phyloP scores from a whole-genome alignment of 2,888 invertebrate species.

The Andrena marginata region DNA sequence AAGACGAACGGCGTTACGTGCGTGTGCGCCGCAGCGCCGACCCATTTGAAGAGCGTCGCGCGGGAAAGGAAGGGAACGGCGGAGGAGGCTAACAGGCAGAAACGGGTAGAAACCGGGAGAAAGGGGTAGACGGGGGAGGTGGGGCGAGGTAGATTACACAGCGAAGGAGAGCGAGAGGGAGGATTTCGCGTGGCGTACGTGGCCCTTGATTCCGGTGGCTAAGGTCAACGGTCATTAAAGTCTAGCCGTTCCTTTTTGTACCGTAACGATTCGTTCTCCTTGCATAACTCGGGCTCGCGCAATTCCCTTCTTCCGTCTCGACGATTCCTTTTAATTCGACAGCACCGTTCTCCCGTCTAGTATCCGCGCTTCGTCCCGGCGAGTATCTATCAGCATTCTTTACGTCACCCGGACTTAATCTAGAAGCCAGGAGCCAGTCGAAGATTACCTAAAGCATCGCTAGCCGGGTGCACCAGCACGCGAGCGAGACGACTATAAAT shows the following conservation, averaged over 20 bases:
- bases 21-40: conserved; percentile 78
- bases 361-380: not conserved
- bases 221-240: conserved; percentile 74
- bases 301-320: conserved; percentile 37
- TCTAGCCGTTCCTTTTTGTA: conserved; percentile 34
- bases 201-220: conserved; percentile 77
- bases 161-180: conserved; percentile 33
- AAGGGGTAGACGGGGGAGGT: conserved; percentile 24
- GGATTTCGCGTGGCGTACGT: conserved; percentile 34
- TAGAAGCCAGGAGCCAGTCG: no score
- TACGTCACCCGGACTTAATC: no score
- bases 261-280: conserved; percentile 41
- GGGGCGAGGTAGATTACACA: conserved; percentile 58
- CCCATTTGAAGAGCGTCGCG: conserved; percentile 78
- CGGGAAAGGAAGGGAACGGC: conserved; percentile 30
- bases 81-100: not conserved
- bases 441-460: no score
- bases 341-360: no score
- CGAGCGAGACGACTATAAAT: conserved; percentile 35
- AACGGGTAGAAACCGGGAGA: not conserved
- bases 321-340: not conserved
- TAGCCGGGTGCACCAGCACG: not conserved
- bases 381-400: no score
- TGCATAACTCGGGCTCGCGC: conserved; percentile 37
- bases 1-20: conserved; percentile 82